Base-by-base conservation (phyloP, 1,140 invertebrate species). In the Trypoxylus dichotomus region DNA sequence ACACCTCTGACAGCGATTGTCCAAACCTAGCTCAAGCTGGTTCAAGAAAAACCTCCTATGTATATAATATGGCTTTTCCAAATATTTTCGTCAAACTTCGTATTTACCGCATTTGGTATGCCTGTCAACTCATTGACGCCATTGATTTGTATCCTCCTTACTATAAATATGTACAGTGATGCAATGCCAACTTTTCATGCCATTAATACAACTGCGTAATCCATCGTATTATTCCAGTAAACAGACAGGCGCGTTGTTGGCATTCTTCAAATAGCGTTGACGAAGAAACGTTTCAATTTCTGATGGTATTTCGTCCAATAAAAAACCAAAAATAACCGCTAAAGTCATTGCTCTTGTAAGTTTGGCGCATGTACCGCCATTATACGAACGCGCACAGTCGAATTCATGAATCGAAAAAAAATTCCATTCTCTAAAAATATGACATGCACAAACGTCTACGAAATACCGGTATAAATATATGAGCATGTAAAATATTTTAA, bases 301-400 rank as follows among this genome's bases (percentile, higher is more conserved):
- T 68, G 60, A 25, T 68, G 60, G 60, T 24, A 68, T 68, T 68
- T 68, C 24, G 60, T 29, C 60, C 60, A 68, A 24, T 68, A 68
- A 68, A 68, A 13, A 29, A 68, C 27, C 60, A 24, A 68, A 68
- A 68, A 68, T 68, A 68, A 27, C 60, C 24, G 27, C 60, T 29
- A 29, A 68, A 68, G 60, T 68, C 60, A 68, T 27, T 29, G 60
- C 60, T 27, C 60, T 24, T 15, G 60, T 54, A 54, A 68, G 60
- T 29, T 68, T 68, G 60, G 27, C 27, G 25, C 60, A 27, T 27
- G 24, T 15, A 8, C 7, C n/a, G n/a, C 8, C 1, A 60, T 21
- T 24, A 60, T 60, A 24, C n/a, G 58, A 29, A 3, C 27, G 19
- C 13, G 60, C 24, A 37, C 32, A 1, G 60, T 24, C 24, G 25